phyloP scores from a whole-genome alignment of 2,797 vertebrate genomes.

The Hydrocynus forskahlii region DNA sequence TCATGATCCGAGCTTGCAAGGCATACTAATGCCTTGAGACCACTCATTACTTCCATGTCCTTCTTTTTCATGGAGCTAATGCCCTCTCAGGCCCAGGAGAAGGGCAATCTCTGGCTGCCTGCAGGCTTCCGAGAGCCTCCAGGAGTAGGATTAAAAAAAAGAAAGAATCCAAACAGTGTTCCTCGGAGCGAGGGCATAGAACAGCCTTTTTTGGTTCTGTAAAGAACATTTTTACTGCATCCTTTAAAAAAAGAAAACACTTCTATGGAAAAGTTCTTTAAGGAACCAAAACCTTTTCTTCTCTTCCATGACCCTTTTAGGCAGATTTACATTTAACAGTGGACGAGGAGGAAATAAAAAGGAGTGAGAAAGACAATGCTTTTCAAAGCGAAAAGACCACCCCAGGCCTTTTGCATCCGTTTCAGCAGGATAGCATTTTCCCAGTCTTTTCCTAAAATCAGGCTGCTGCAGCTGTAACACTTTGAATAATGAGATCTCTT shows the following conservation, averaged over 20 bases:
- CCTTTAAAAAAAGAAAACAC: neutral
- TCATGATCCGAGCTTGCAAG: slow-evolving; percentile 93
- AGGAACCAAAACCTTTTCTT: neutral
- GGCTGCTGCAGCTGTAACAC: slow-evolving; percentile 25
- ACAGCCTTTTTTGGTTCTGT: slow-evolving; percentile 51
- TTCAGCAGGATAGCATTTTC: slow-evolving; percentile 24
- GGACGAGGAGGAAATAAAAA: neutral
- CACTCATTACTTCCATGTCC: slow-evolving; percentile 93
- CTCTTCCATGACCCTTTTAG: neutral
- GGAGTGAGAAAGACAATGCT: slow-evolving; percentile 5
- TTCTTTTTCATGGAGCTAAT: slow-evolving; percentile 94
- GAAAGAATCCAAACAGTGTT: neutral
- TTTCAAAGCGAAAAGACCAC: slow-evolving; percentile 34
- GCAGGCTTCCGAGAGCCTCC: slow-evolving; percentile 72
- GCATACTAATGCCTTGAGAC: slow-evolving; percentile 78
- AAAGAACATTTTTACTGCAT: neutral
- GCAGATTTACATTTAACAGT: neutral
- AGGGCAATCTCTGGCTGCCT: slow-evolving; percentile 72
- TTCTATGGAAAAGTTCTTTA: neutral
- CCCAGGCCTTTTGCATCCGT: slow-evolving; percentile 25
- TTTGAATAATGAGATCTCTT: slow-evolving; percentile 58
- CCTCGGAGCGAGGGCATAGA: neutral
- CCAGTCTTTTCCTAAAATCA: slow-evolving; percentile 29
- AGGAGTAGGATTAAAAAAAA: slow-evolving; percentile 12
- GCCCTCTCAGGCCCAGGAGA: slow-evolving; percentile 84